These are phyloP conservation scores for Cochlearius cochlearius DNA, from an alignment of 2,113 vertebrate genomes.

Conservation along the genomic window DNA sequence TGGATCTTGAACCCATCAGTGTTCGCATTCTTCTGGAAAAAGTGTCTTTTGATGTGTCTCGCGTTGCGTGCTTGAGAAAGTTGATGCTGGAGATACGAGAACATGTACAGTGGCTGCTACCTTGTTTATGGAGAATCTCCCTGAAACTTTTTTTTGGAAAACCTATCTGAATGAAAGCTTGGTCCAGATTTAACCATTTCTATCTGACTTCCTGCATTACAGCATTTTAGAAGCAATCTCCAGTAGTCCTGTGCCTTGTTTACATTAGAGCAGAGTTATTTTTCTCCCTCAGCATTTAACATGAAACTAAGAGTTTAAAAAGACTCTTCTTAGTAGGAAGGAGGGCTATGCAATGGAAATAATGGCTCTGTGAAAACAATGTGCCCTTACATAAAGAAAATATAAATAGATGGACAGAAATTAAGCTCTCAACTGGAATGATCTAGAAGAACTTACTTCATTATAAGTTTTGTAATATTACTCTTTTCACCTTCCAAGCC, in stretches of 20 bases:
- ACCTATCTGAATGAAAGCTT: neutral
- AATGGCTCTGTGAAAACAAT: neutral
- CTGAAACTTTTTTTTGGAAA: neutral
- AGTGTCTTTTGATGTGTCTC: neutral
- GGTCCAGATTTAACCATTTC: neutral
- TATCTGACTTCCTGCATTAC: neutral
- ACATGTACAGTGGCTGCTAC: neutral
- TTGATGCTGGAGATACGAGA: neutral
- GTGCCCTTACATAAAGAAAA: neutral
- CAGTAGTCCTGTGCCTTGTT: neutral
- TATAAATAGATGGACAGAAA: neutral
- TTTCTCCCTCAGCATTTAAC: neutral
- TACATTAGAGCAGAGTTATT: neutral
- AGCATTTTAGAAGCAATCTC: neutral
- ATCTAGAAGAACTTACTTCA: neutral
- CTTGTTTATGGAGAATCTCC: neutral
- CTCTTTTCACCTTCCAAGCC: neutral
- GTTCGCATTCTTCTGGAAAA: neutral
- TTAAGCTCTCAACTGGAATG: neutral
- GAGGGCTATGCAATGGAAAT: neutral
- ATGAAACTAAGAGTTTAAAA: neutral
- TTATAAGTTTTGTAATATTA: neutral
- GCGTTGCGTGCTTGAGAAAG: rapidly evolving
- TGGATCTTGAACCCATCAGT: neutral
- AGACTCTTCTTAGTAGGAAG: neutral